phyloP scores from a whole-genome alignment of 2,797 vertebrate genomes.

The Periparus ater region DNA sequence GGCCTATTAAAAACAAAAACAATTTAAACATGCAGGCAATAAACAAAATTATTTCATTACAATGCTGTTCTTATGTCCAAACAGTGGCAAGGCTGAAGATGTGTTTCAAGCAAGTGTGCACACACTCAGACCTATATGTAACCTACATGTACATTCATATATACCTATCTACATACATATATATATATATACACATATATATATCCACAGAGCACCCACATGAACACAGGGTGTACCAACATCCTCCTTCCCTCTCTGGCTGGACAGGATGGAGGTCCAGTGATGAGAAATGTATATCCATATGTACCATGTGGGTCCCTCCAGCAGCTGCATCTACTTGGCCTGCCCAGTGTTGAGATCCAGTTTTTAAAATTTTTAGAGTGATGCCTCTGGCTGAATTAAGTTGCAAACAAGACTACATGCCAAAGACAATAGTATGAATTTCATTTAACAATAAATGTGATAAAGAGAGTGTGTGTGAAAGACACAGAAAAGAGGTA shows the following conservation, averaged over 20 bases:
- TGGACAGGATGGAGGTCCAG: neutral
- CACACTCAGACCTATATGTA: neutral
- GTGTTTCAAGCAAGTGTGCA: neutral
- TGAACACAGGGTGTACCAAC: neutral
- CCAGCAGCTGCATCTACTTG: neutral
- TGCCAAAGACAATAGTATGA: neutral
- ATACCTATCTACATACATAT: too few relatives aligned
- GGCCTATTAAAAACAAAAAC: conserved; percentile 3
- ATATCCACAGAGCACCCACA: neutral
- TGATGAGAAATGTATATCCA: neutral
- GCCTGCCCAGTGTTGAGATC: neutral
- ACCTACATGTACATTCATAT: neutral
- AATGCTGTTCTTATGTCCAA: neutral
- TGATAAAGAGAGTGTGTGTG: neutral
- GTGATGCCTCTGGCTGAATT: neutral
- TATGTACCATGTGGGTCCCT: neutral
- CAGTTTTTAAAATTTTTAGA: neutral
- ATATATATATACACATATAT: neutral
- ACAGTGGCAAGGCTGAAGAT: neutral
- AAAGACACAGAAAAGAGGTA: neutral
- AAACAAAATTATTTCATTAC: neutral
- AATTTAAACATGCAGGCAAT: neutral
- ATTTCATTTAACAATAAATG: neutral
- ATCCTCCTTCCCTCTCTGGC: neutral
- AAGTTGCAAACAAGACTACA: neutral